A percentile compares a stretch with the other conserved stretches of the same genome.
Evolutionary conservation across 1,140 invertebrate species (phyloP).

Genomic region (Notospermus geniculatus): DNA sequence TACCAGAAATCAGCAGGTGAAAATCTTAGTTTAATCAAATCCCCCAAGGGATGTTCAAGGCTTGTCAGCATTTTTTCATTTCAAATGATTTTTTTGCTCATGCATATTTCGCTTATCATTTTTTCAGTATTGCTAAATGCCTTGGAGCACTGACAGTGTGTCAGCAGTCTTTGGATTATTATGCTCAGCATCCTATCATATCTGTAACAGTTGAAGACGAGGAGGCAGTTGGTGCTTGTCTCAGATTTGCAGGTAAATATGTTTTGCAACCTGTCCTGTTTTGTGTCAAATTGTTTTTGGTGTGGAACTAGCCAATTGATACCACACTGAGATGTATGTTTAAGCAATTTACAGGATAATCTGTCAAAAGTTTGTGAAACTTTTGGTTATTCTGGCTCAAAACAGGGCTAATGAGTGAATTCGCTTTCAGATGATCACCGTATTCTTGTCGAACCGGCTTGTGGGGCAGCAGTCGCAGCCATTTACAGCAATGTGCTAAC

Average conservation of each 20-base stretch:
- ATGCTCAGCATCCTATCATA: conserved; percentile 40
- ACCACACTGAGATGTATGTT: no score
- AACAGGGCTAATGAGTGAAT: no score
- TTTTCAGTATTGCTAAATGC: conserved; percentile 57
- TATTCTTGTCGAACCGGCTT: conserved; percentile 59
- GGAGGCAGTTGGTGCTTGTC: conserved; percentile 58
- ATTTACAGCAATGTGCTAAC: conserved; percentile 52
- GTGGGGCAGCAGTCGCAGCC: conserved; percentile 58
- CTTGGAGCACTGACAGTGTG: conserved; percentile 55
- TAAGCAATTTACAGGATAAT: no score
- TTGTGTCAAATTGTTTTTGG: no score
- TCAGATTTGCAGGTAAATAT: conserved; percentile 49
- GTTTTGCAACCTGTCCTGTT: no score
- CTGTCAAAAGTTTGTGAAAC: no score
- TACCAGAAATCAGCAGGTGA: conserved; percentile 58
- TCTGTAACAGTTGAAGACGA: conserved; percentile 57
- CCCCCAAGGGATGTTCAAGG: no score
- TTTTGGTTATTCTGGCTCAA: no score
- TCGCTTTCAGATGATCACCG: conserved; percentile 55
- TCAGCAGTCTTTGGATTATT: conserved; percentile 46
- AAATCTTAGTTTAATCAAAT: not conserved
- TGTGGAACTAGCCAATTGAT: no score
- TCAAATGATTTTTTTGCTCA: no score
- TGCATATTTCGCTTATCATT: no score
- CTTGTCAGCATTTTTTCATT: no score